Evolutionary conservation across 2,797 vertebrate genomes (phyloP), one percentile per base, ranked within the genome.

Genomic region (Lophotriccus pileatus): DNA sequence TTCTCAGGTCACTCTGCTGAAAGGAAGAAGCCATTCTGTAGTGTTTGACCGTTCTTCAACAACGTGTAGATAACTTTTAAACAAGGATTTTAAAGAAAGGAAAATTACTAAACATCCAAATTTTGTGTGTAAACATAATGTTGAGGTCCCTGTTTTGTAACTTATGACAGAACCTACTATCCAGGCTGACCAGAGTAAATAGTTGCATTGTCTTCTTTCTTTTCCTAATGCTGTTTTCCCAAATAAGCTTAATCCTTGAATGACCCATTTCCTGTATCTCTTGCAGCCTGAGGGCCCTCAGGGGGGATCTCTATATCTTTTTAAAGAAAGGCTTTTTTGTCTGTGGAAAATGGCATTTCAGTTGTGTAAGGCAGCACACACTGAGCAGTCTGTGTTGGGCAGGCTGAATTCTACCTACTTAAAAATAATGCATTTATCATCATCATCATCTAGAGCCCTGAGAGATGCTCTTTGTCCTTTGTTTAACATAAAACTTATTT

Each of bases 181-280:
- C 50, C 83, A 60, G 79, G n/a, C 87, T 85, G 49, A 56, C n/a
- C 49, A 90, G 70, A 73, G 63, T 95, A 96, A 96, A 96, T 92
- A 95, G 50, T 93, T 84, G n/a, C 64, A 68, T 91, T 94, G 69
- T 93, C 86, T 86, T 68, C 39, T 56, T 83, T 81, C 91, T 91
- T 59, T 82, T 76, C 7, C 36, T 76, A 75, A 89, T 69, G 68
- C 84, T 44, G 7, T 95, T 97, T 95, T 77, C 62, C 70, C 69
- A 90, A 97, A 91, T 78, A 91, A 91, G 82, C 39, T 86, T 93
- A 94, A 95, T 95, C 89, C 91, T 59, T 36, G 73, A 91, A 63
- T 91, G 90, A 69, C 70, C 92, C 76, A 76, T 86, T 96, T 96
- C 95, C 95, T 95, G 93, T 94, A 87, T 96, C 92, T 96, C 92